A percentile compares a stretch with the other conserved stretches of the same genome.
Conservation (phyloP, 2,888 invertebrate species). For the Drosophila suboccidentalis region DNA sequence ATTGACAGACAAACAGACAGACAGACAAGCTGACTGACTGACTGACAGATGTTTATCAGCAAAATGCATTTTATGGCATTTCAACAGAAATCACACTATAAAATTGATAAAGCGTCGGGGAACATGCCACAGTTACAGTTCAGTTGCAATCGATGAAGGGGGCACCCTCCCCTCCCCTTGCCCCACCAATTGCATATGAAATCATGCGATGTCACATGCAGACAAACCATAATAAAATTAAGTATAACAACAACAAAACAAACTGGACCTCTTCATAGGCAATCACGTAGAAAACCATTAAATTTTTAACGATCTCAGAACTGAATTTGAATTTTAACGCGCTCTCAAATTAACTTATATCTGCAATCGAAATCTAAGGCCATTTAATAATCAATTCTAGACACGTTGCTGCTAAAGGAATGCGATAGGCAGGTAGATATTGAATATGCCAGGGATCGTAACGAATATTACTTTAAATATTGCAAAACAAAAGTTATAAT, state of each 20-base stretch:
- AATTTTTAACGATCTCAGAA: slow-evolving; percentile 32
- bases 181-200: slow-evolving; percentile 17
- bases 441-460: not conserved
- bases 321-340: slow-evolving; percentile 23
- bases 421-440: not conserved
- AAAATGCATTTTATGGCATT: slow-evolving; percentile 67
- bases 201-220: slow-evolving; percentile 25
- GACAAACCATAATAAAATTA: slow-evolving; percentile 3
- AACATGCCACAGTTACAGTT: slow-evolving; percentile 41
- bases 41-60: slow-evolving; percentile 71
- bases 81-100: slow-evolving; percentile 72
- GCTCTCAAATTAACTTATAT: slow-evolving; percentile 28
- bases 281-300: slow-evolving; percentile 39
- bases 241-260: slow-evolving; percentile 13
- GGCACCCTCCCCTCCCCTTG: not conserved
- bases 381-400: slow-evolving; percentile 37
- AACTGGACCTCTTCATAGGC: slow-evolving; percentile 21
- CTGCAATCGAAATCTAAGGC: slow-evolving; percentile 1
- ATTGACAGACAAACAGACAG: slow-evolving; percentile 38
- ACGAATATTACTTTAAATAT: not conserved
- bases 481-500: not conserved
- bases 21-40: slow-evolving; percentile 46
- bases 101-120: slow-evolving; percentile 65
- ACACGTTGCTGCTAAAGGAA: slow-evolving; percentile 29
- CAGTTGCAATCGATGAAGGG: slow-evolving; percentile 17